Percentiles rank a stretch among this genome's conserved stretches.
These are phyloP conservation scores for Anthopleura xanthogrammica DNA, from an alignment of 92 coral and sea anemone genomes.

Conservation along the genomic window DNA sequence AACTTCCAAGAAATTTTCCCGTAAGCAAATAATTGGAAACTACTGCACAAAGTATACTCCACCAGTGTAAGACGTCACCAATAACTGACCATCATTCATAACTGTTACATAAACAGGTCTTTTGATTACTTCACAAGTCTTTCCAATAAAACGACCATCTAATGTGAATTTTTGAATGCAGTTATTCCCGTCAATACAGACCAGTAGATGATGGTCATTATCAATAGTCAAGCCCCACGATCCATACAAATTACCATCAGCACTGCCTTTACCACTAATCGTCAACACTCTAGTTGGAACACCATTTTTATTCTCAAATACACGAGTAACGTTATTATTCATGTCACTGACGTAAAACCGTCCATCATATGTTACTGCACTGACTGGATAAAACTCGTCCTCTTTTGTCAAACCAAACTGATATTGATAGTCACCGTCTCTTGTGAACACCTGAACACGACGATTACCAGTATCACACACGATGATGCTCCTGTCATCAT, in stretches of 20 bases:
- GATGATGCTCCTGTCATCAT: neutral
- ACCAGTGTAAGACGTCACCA: neutral
- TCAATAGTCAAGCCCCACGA: neutral
- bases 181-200: neutral
- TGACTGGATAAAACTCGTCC: neutral
- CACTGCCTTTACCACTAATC: neutral
- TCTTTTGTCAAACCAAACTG: too few species aligned
- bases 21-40: too few species aligned
- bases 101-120: neutral
- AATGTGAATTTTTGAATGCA: neutral
- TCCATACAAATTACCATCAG: neutral
- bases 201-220: slow-evolving; percentile 1
- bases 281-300: slow-evolving; percentile 5
- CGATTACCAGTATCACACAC: neutral
- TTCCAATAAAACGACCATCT: neutral
- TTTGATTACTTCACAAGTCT: neutral
- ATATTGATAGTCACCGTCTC: neutral
- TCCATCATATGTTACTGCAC: neutral
- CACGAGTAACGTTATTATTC: too few species aligned
- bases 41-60: neutral
- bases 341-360: neutral
- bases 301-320: too few species aligned
- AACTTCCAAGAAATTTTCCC: too few species aligned
- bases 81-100: slow-evolving; percentile 12
- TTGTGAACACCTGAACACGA: slow-evolving; percentile 19